These are phyloP conservation scores for Hemiprocne comata DNA, from an alignment of 2,113 vertebrate species.

Conservation along the genomic window DNA sequence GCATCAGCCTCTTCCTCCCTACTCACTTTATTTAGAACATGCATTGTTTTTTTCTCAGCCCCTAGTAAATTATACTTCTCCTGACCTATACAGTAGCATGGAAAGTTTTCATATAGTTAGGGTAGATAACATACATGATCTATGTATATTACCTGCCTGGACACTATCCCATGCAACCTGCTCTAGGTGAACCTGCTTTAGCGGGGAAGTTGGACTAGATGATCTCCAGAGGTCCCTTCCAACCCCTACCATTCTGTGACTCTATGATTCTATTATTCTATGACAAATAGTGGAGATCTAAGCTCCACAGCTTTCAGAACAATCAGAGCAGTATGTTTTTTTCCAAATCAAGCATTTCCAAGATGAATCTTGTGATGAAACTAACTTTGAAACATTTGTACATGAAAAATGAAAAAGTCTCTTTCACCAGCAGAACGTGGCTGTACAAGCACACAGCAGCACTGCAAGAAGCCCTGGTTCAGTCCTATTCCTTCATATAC, in stretches of 20 bases:
- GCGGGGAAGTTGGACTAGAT: too few relatives aligned
- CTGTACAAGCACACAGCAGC: background rate
- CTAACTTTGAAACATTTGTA: background rate
- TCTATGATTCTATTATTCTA: background rate
- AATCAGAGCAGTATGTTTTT: background rate
- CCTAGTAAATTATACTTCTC: background rate
- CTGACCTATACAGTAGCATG: background rate
- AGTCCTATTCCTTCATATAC: background rate
- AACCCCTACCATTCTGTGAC: background rate
- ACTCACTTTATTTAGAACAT: background rate
- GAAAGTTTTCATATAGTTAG: background rate
- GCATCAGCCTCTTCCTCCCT: background rate
- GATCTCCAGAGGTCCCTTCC: too few relatives aligned
- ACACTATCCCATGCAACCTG: too few relatives aligned
- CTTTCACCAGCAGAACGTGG: background rate
- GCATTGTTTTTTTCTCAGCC: background rate
- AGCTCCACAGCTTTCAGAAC: background rate
- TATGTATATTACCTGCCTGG: too few relatives aligned
- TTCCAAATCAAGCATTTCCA: background rate
- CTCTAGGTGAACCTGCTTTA: too few relatives aligned
- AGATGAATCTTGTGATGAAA: background rate
- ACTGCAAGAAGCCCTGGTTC: background rate
- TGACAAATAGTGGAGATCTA: background rate
- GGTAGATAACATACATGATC: background rate
- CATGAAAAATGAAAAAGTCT: background rate